Evolutionary conservation across 2,888 invertebrate species (phyloP), one percentile per base, ranked within the genome.

Genomic region (Eucera pruinosa): DNA sequence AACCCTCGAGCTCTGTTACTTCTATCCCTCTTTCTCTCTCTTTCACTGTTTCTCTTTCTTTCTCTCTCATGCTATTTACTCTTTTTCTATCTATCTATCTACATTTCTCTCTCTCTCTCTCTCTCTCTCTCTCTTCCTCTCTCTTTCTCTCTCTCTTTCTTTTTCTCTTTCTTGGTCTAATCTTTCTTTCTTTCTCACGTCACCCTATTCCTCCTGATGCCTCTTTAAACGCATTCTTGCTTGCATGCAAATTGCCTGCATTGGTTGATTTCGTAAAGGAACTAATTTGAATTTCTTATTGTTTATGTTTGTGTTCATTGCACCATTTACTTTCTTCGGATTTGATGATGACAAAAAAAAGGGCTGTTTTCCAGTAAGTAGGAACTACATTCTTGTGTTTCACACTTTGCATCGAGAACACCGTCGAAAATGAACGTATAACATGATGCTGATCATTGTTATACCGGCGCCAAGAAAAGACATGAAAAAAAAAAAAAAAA

Each of bases 341-440:
- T 95, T 94, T 91, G 85, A 90, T 88, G 88, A 90, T 87, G 87
- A 76, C 81, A 85, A 86, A 85, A 87, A 88, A 89, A 90, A 95
- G 96, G 96, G 95, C 95, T 95, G 95, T 94, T 95, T 94, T 94
- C 94, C 95, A 94, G 95, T 95, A 95, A 95, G 95, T 95, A 95
- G 94, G 93, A 93, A 91, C 91, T 83, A 87, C 89, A 89, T 88
- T 88, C 86, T 84, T 86, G 86, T 81, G 83, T 86, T 89, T 85
- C 81, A 87, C 83, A 82, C 78, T 83, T 86, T 86, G 86, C 84
- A 84, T 83, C 83, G 83, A 80, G 78, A 75, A 82, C 70, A 82
- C 75, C 47, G 27, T 6, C n/a, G 36, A n/a, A 50, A 58, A 61
- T 27, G 30, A 57, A n/a, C n/a, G 71, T 76, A 70, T 72, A 73